phyloP scores from a whole-genome alignment of 2,888 invertebrate species.

The Drosophila greeni region DNA sequence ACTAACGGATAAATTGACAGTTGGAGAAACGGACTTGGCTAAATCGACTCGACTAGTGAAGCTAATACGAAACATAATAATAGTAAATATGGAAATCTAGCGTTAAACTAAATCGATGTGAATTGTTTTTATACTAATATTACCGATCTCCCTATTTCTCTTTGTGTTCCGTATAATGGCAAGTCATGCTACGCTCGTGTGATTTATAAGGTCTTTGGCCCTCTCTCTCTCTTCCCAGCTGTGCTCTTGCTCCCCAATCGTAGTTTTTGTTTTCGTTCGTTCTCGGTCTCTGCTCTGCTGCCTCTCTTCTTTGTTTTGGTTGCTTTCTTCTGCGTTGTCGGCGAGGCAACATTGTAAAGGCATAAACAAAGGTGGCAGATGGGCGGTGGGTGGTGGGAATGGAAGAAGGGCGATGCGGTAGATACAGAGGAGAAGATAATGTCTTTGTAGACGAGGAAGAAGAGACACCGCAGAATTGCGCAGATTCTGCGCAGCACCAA shows the following conservation, averaged over 20 bases:
- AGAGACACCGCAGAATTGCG: slow-evolving; percentile 12
- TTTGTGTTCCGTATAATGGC: slow-evolving; percentile 48
- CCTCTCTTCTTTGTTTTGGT: slow-evolving; percentile 64
- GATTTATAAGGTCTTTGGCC: slow-evolving; percentile 74
- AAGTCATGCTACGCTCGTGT: slow-evolving; percentile 74
- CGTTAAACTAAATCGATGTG: background rate
- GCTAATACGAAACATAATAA: background rate
- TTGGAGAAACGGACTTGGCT: background rate
- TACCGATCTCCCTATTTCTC: slow-evolving; percentile 1
- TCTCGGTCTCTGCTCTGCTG: slow-evolving; percentile 31
- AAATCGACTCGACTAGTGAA: background rate
- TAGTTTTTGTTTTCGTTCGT: slow-evolving; percentile 27
- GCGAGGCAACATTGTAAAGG: slow-evolving; percentile 35
- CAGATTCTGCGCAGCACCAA: slow-evolving; percentile 48
- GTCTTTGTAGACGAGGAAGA: slow-evolving; percentile 30
- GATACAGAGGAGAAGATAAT: slow-evolving; percentile 15
- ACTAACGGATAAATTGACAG: background rate
- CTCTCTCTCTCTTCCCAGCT: slow-evolving; percentile 45
- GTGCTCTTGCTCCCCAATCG: slow-evolving; percentile 19
- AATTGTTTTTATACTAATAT: background rate
- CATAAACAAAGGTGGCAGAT: slow-evolving; percentile 52
- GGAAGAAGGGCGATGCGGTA: background rate
- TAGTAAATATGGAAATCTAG: background rate
- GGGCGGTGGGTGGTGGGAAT: background rate
- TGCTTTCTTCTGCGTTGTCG: slow-evolving; percentile 53